These are phyloP conservation scores for Labrus mixtus DNA, from an alignment of 2,113 vertebrate genomes.

Conservation along the genomic window DNA sequence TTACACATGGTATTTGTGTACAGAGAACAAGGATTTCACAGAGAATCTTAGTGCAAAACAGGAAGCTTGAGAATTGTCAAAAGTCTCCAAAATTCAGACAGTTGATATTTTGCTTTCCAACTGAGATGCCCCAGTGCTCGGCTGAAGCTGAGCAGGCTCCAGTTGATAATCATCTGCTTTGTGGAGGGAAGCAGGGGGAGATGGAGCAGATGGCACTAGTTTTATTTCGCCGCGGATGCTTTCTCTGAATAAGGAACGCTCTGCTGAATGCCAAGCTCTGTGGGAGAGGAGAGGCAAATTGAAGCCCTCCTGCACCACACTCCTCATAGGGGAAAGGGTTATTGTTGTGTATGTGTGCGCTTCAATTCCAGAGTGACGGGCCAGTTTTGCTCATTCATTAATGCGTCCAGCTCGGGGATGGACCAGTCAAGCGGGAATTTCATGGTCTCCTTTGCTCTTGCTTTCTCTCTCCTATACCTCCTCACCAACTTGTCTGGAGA, in stretches of 20 bases:
- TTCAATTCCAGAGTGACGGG: conserved; percentile 70
- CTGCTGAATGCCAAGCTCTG: conserved; percentile 81
- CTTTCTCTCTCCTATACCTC: neutral
- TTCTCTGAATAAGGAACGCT: conserved; percentile 81
- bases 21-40: conserved; percentile 49
- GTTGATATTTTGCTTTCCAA: conserved; percentile 70
- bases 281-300: conserved; percentile 78
- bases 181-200: conserved; percentile 68
- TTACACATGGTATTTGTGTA: conserved; percentile 56
- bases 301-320: conserved; percentile 74
- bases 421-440: conserved; percentile 72
- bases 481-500: conserved; percentile 68
- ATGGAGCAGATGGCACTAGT: conserved; percentile 81
- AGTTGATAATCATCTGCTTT: conserved; percentile 82
- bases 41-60: conserved; percentile 46
- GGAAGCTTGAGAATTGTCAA: conserved; percentile 56
- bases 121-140: conserved; percentile 58
- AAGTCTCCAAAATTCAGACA: conserved; percentile 64
- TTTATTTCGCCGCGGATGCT: conserved; percentile 78
- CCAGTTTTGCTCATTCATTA: conserved; percentile 77
- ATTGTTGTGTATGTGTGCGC: conserved; percentile 69
- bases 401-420: conserved; percentile 62
- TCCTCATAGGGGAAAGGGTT: conserved; percentile 58
- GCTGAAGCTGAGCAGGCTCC: conserved; percentile 72
- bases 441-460: conserved; percentile 59